phyloP scores from a whole-genome alignment of 30 jellyfish, hydroid and myxozoan species.

The Hydractinia symbiolongicarpus region DNA sequence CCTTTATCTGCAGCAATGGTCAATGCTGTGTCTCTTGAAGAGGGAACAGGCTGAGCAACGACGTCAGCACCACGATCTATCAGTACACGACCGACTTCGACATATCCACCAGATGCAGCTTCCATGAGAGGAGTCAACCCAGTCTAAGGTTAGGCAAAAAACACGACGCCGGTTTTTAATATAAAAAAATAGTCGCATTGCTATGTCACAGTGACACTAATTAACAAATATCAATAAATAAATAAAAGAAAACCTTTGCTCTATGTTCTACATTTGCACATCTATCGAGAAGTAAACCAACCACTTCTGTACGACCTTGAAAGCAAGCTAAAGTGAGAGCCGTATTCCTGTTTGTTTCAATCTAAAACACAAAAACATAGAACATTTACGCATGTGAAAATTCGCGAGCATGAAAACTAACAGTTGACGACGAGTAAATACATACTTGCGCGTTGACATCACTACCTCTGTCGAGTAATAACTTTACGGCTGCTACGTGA shows the following conservation, averaged over 20 bases:
- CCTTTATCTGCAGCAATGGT: slow-evolving; percentile 98
- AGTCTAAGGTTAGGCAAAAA: slow-evolving; percentile 39
- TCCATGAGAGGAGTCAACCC: slow-evolving; percentile 98
- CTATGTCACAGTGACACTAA: not conserved
- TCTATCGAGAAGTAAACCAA: slow-evolving; percentile 83
- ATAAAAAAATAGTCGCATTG: not conserved
- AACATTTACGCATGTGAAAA: not conserved
- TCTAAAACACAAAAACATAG: slow-evolving; percentile 24
- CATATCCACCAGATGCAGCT: slow-evolving; percentile 98
- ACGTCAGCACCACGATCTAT: slow-evolving; percentile 96
- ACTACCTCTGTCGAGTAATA: slow-evolving; percentile 82
- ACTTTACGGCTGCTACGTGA: slow-evolving; percentile 97
- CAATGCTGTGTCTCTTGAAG: slow-evolving; percentile 94
- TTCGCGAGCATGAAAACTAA: not conserved
- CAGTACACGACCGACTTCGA: slow-evolving; percentile 92
- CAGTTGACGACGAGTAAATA: not conserved
- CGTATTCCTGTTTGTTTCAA: slow-evolving; percentile 95
- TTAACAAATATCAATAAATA: not conserved
- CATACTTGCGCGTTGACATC: slow-evolving; percentile 97
- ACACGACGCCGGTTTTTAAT: not conserved
- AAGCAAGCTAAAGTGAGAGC: slow-evolving; percentile 97
- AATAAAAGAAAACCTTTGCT: slow-evolving; percentile 69
- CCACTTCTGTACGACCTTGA: slow-evolving; percentile 98
- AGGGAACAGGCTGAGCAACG: slow-evolving; percentile 94
- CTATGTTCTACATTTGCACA: slow-evolving; percentile 95